Base-by-base conservation (phyloP, 2,113 vertebrate genomes). In the Hippolais icterina region DNA sequence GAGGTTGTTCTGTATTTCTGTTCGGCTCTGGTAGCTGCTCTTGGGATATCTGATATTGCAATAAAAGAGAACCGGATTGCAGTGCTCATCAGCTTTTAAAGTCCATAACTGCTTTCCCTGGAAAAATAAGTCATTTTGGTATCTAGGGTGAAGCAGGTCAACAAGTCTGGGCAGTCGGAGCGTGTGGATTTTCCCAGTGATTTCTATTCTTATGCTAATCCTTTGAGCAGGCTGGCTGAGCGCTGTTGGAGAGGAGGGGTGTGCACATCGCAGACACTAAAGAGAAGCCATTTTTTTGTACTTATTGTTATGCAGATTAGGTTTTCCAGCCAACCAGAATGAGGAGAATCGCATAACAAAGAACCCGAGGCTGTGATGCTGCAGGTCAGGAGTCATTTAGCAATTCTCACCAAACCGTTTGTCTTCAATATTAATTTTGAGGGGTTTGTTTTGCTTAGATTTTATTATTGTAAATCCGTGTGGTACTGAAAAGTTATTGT, bases 131-230 rank as follows among this genome's bases (percentile, higher is more conserved):
- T 46, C 3, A 1, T 2, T 83, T 86, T 47, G 13, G 17, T 89
- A 15, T 54, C 15, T 52, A 49, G 80, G 56, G 84, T 93, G 94
- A 89, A 68, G 66, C 49, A 49, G 87, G 89, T 82, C 94, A 83
- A n/a, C 29, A 3, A 64, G 72, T 71, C 86, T 74, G 86, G 89
- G 19, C 76, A 31, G 76, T 53, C 0, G 2, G 71, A 84, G 80
- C 52, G 15, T 63, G 83, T 81, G 87, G 77, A 46, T 87, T 96
- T 94, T 83, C 57, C 19, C 24, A 64, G 86, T 47, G 68, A 25
- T 94, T 87, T 54, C 95, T 88, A 41, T 97, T 95, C 89, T 95
- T 59, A 89, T 86, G 94, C 77, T 97, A 91, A 97, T 97, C 89
- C 87, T 85, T 53, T 52, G 71, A 35, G 29, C 53, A 13, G 81